Base-by-base conservation (phyloP, 2,797 vertebrate genomes). In the Gephyroberyx darwinii region DNA sequence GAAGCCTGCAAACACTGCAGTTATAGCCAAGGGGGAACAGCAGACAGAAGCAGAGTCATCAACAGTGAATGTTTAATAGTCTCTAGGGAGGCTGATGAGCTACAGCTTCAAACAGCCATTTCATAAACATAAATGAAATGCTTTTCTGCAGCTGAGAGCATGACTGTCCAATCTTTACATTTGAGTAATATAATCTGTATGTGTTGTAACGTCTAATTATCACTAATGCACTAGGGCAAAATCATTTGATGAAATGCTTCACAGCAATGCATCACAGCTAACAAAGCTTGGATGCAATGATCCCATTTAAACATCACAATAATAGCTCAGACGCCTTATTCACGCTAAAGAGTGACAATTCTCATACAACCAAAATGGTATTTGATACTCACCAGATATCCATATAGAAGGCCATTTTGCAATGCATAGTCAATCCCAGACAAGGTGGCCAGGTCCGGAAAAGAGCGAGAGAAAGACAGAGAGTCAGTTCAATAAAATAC, bases 331-430 rank as follows among this genome's bases (percentile, higher is more conserved):
- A 68, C 8, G 9, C 9, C 1, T 41, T 30, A 35, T 6, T 3
- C 17, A 47, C 17, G 6, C 17, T 2, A 47, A 12, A 43, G 4
- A 43, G 17, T 17, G 14, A 17, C 45, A 52, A 6, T 54, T 17
- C 13, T 0, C 22, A 43, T 37, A 61, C 37, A 59, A 5, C 26
- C 58, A 35, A 33, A 66, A 67, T 22, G 0, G 16, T 53, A 35
- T 65, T 52, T 65, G 0, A 70, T 87, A 91, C 89, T 92, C 86
- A 92, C 91, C 75, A 72, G 1, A 72, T 33, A 61, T 64, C 13
- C 52, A 75, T 17, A 81, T 16, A 7, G 80, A 74, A 5, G 70
- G 61, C 62, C 57, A 52, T 48, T 35, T 52, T 14, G 35, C 37
- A 61, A 37, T 9, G 37, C 30, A 69, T 2, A 31, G 35, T 19